phyloP scores from a whole-genome alignment of 2,888 invertebrate species.

The Oscheius sp. region DNA sequence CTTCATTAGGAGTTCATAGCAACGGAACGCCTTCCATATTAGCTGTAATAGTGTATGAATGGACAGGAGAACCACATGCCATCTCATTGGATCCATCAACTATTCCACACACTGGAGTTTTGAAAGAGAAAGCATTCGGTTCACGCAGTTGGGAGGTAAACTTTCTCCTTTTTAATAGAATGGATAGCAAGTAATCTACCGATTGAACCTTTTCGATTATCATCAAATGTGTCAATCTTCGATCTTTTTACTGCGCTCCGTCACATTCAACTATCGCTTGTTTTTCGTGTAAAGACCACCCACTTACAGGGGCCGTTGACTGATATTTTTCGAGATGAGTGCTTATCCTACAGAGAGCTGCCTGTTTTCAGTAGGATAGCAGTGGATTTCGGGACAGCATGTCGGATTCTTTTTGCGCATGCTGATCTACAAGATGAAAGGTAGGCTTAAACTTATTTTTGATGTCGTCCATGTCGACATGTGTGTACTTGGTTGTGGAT shows the following conservation, averaged over 20 bases:
- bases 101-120: background rate
- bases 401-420: constrained; percentile 16
- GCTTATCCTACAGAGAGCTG: constrained; percentile 17
- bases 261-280: too few relatives aligned
- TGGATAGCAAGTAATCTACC: background rate
- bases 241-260: too few relatives aligned
- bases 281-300: background rate
- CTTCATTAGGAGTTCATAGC: constrained; percentile 16
- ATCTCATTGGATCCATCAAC: constrained; percentile 34
- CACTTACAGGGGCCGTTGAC: constrained; percentile 16
- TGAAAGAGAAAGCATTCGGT: constrained; percentile 26
- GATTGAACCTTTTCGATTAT: background rate
- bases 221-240: too few relatives aligned
- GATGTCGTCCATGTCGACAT: too few relatives aligned
- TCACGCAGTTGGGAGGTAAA: constrained; percentile 26
- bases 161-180: background rate
- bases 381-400: constrained; percentile 31
- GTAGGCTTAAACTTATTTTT: too few relatives aligned
- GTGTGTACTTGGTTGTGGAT: too few relatives aligned
- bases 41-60: constrained; percentile 49
- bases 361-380: constrained; percentile 21
- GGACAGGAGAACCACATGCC: constrained; percentile 50
- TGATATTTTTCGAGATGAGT: constrained; percentile 23
- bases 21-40: constrained; percentile 22
- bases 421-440: background rate